Base-by-base conservation (phyloP, 2,888 invertebrate genomes). In the Cheilosia soror region DNA sequence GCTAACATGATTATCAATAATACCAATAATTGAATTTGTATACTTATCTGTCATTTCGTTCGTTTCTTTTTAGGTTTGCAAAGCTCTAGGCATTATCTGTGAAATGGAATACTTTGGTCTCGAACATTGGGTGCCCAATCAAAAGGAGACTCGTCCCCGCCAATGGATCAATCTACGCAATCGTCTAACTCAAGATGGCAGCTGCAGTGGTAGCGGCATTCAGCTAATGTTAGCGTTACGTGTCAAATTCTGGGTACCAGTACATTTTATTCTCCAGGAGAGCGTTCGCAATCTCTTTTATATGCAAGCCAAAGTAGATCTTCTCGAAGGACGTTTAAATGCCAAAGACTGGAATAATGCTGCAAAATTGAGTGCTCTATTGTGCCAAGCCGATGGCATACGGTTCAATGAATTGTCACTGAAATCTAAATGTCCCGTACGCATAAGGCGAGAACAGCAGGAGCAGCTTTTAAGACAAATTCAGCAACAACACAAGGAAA, bases 241-340 rank as follows among this genome's bases (percentile, higher is more conserved):
- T 3, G 96, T 97, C 88, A 98, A 98, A 92, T 98, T 97, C 93
- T 97, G 97, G 96, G 97, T 98, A 55, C 97, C 97, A 2, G 97
- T 97, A 2, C 97, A 97, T 92, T 94, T 96, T 81, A 94, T 98
- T 82, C 94, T 97, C 85, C 97, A 97, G 92, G 97, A 97, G 90
- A 95, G 95, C 49, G 97, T 97, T 27, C 95, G 96, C 5, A 90
- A 97, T 91, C 95, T 96, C 91, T 97, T 97, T 92, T 98, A 96
- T 91, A 94, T 97, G 87, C 96, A 97, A 92, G 96, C 97, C 2
- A 95, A 95, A 89, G 93, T 95, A 2, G 97, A 97, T 90, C 92
- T 96, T 87, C 93, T 95, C 60, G 96, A 96, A 90, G 96, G 95
- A 20, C 94, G 95, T 79, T 93, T 97, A 15, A 94, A 95, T 73